A percentile compares a stretch with the other conserved stretches of the same genome.
These are phyloP conservation scores for Cheilosia vernalis DNA, from an alignment of 2,888 invertebrate species.

Conservation along the genomic window DNA sequence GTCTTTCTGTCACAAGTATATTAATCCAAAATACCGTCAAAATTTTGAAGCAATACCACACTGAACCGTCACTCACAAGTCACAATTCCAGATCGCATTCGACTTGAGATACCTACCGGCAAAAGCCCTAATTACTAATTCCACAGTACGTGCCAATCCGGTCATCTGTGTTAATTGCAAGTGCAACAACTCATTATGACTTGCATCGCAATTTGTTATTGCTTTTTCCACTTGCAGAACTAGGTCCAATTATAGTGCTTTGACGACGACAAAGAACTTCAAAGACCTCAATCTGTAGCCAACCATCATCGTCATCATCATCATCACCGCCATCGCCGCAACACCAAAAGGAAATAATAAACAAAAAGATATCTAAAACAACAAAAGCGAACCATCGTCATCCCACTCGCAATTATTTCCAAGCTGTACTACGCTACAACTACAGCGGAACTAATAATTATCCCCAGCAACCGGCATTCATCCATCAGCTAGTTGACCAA, in stretches of 20 bases:
- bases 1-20: too few species aligned
- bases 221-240: constrained; percentile 1
- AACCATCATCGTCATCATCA: constrained; percentile 1
- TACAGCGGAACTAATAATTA: constrained; percentile 64
- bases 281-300: constrained; percentile 18
- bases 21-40: too few species aligned
- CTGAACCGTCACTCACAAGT: too few species aligned
- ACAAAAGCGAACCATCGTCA: constrained; percentile 27
- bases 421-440: constrained; percentile 12
- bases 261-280: constrained; percentile 36
- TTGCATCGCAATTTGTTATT: constrained; percentile 1
- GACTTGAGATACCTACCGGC: not conserved
- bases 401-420: constrained; percentile 52
- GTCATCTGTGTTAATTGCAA: constrained; percentile 20
- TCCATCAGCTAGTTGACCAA: constrained; percentile 66
- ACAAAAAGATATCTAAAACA: constrained; percentile 5
- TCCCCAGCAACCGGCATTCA: constrained; percentile 54
- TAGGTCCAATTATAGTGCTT: constrained; percentile 20
- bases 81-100: too few species aligned
- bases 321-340: not conserved
- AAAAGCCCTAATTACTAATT: constrained; percentile 26
- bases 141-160: constrained; percentile 28
- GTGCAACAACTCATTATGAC: constrained; percentile 21
- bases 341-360: constrained; percentile 38
- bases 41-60: too few species aligned